Evolutionary conservation across 2,797 vertebrate genomes (phyloP), one percentile per base, ranked within the genome.

Genomic region (Anableps anableps): DNA sequence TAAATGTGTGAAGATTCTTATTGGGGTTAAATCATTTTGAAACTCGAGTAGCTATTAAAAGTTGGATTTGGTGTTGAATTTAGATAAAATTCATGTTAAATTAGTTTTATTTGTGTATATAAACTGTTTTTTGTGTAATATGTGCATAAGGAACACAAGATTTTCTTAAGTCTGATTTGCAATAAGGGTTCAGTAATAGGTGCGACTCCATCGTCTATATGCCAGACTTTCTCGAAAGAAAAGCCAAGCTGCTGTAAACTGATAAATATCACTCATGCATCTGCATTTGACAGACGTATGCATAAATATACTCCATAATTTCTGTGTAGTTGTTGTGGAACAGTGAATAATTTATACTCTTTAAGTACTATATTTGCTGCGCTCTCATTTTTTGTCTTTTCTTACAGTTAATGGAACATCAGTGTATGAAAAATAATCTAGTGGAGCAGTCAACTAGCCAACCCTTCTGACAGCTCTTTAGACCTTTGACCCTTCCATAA

Each of bases 401-500:
- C 47, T 86, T 90, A 60, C 93, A 96, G 95, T 94, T 96, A 95
- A 95, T 93, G 94, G 91, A 91, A 86, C 88, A 91, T 88, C 87
- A 92, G 82, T 87, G 72, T 89, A 85, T 85, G 86, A 58, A 66
- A 47, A 72, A 87, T 87, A 85, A 87, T 88, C 85, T 87, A 90
- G 85, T 75, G 79, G 80, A 79, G 83, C 88, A 88, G 88, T 92
- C 90, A 84, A 93, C 89, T 92, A 91, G 82, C 92, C 92, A 90
- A 92, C 84, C 88, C 80, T 74, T 36, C 74, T 83, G 89, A 88
- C 91, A 88, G 87, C 87, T 83, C 85, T 84, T 84, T 62, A 72
- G 76, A 91, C 88, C 89, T 83, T 88, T 87, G 89, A 91, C 85
- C 91, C 89, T 75, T 85, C 88, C 87, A 41, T 83, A 89, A 91